Evolutionary conservation across 2,888 invertebrate species (phyloP), one percentile per base, ranked within the genome.

Genomic region (Coleophora deauratella): DNA sequence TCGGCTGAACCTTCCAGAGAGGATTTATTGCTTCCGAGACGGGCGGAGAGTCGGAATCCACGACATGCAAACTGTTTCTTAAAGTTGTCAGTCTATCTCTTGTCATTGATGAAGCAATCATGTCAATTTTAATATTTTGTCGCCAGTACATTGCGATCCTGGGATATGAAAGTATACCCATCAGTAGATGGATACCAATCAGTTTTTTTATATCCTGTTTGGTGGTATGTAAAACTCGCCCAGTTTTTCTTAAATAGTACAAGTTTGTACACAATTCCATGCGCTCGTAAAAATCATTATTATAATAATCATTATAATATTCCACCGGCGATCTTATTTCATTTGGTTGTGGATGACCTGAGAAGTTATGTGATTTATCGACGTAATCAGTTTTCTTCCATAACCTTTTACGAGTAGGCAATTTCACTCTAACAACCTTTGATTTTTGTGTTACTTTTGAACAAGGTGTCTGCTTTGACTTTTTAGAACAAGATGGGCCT

Each of bases 1-100:
- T 44, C 9, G 51, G 52, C 35, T 51, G 51, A n/a, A 50, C 48
- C 28, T 47, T 47, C 51, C 51, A 55, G 12, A 51, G 28, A 10
- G 34, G 38, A 32, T 43, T 45, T 34, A 9, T 32, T 30, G 30
- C 37, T 3, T 38, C 27, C n/a, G 34, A 14, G 27, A 27, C 13
- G 9, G 14, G 11, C 27, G 39, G 39, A 31, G 12, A 28, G 11
- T 39, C 39, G 9, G 34, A 28, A n/a, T 39, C 39, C 3, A 39
- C 39, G 12, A 39, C 34, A 28, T 38, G 39, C 8, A 39, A 28
- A 12, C 27, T 37, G 12, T 35, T 36, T 10, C 40, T 39, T 6
- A 43, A n/a, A 27, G 33, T 33, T 13, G 33, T 32, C 33, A 36
- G 37, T 36, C 43, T 34, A 11, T 40, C 43, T 10, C 43, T 35